These are phyloP conservation scores for Ptychobarbus kaznakovi DNA, from an alignment of 2,797 vertebrate species.

Conservation along the genomic window DNA sequence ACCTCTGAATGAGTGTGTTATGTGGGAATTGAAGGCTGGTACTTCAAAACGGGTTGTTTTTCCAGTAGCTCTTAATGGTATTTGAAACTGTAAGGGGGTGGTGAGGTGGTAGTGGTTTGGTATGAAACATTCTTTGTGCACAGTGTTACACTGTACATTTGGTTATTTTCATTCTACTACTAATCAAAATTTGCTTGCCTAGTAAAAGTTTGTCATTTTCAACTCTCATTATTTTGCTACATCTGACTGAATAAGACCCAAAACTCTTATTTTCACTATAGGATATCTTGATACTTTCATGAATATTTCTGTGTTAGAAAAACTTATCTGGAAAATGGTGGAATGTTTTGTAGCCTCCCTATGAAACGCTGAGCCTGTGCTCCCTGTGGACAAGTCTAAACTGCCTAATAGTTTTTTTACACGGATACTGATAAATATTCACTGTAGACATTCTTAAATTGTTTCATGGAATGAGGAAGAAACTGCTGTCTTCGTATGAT, in stretches of 20 bases:
- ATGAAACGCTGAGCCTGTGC: conserved; percentile 49
- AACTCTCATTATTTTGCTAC: conserved; percentile 53
- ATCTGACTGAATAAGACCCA: conserved; percentile 64
- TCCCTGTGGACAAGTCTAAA: conserved; percentile 51
- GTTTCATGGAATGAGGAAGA: conserved; percentile 18
- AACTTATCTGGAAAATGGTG: conserved; percentile 42
- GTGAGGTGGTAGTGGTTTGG: conserved; percentile 43
- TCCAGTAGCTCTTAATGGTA: conserved; percentile 46
- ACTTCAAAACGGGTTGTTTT: conserved; percentile 72
- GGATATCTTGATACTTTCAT: conserved; percentile 51
- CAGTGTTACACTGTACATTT: conserved; percentile 61
- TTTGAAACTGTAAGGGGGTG: conserved; percentile 58
- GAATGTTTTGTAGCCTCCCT: conserved; percentile 54
- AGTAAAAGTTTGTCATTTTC: conserved; percentile 13
- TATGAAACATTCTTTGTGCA: conserved; percentile 47
- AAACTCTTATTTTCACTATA: conserved; percentile 34
- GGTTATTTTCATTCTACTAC: conserved; percentile 38
- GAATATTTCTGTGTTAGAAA: conserved; percentile 24
- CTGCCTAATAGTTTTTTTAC: conserved; percentile 60
- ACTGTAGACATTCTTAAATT: conserved; percentile 23
- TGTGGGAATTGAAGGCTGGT: conserved; percentile 76
- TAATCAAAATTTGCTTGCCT: conserved; percentile 20
- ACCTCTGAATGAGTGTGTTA: conserved; percentile 33
- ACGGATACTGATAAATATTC: conserved; percentile 15
- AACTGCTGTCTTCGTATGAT: conserved; percentile 24